phyloP scores from a whole-genome alignment of 2,113 vertebrate genomes.

The Monarcha castaneiventris region DNA sequence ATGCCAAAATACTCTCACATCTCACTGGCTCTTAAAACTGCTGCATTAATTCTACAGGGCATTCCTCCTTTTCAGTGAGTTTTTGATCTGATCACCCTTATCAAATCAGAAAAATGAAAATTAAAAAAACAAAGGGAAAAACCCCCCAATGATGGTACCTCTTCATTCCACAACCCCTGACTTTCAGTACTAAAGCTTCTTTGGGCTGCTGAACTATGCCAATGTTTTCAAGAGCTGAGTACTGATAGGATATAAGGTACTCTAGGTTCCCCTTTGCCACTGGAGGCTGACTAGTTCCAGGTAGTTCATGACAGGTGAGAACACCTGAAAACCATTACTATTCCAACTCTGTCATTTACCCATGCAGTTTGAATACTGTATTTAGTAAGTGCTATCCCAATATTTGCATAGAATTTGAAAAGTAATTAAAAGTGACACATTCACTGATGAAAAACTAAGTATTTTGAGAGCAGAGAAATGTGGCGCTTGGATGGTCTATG shows the following conservation, averaged over 20 bases:
- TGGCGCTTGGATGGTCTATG: not conserved
- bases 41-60: not conserved
- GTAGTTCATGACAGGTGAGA: not conserved
- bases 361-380: not conserved
- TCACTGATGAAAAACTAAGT: not conserved
- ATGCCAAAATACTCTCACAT: not conserved
- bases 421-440: not conserved
- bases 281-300: not conserved
- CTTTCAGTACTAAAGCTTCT: not conserved
- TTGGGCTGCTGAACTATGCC: not conserved
- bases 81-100: not conserved
- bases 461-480: not conserved
- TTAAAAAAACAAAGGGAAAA: not conserved
- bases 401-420: not conserved
- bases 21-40: not conserved
- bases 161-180: not conserved
- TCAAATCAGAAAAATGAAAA: accelerated
- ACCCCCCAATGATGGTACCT: accelerated
- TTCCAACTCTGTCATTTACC: not conserved
- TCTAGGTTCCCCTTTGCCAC: not conserved
- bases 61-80: not conserved
- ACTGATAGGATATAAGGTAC: not conserved
- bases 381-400: not conserved
- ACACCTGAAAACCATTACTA: not conserved
- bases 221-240: not conserved